Evolutionary conservation across 2,113 vertebrate species (phyloP), one percentile per base, ranked within the genome.

Genomic region (Antennarius striatus): DNA sequence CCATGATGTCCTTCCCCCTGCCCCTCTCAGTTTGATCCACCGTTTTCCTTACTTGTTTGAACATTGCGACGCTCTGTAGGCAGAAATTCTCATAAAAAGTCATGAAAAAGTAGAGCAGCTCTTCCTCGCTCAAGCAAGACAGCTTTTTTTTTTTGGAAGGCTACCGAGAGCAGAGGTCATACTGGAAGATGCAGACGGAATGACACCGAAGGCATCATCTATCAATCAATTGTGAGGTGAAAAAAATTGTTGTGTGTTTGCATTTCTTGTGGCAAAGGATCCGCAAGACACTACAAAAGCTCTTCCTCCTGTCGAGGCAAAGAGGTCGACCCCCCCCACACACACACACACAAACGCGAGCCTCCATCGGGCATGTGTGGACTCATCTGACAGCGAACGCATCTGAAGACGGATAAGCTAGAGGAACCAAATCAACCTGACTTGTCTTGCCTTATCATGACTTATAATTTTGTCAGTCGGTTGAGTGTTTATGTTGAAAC

Each of bases 211-310:
- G 22, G 22, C 22, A 22, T 22, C 22, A 22, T 22, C 22, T 22
- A 22, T 22, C 22, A 22, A 22, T 22, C 22, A 22, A 40, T 40
- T 40, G 39, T 10, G 39, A 40, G 39, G 39, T 40, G 39, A 40
- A 6, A 40, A 10, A n/a, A 5, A 28, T 45, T 57, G n/a, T 22
- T 8, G 71, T 72, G 81, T 65, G 71, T 72, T 83, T 65, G 73
- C 64, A 76, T 73, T 22, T 22, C 22, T 22, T 22, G 22, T 59
- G 50, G 29, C 7, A 2, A 63, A 60, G 43, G 71, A 75, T 70
- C 56, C 36, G 22, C 60, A 12, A 3, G 56, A 30, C 43, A 16
- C 46, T 56, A 82, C 58, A 63, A 73, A 66, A 61, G n/a, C 40
- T 46, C 58, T 32, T 47, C 66, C 75, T 82, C 55, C 74, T 67